Percentiles rank a stretch among this genome's conserved stretches.
These are phyloP conservation scores for Nineta flava DNA, from an alignment of 2,888 invertebrate genomes.

Conservation along the genomic window DNA sequence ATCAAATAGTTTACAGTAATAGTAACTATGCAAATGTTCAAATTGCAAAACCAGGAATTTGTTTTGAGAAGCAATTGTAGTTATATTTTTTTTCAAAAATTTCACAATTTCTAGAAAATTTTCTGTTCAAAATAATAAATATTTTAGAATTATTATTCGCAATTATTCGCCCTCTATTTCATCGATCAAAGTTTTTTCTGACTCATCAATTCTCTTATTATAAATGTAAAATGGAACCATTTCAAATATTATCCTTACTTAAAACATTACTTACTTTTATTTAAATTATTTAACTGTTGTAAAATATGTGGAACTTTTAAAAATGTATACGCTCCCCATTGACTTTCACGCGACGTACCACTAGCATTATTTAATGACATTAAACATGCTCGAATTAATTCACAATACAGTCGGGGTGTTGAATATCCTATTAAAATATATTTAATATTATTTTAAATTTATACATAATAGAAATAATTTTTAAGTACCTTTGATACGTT, in stretches of 20 bases:
- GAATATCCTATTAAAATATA: slow-evolving; percentile 37
- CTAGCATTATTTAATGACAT: slow-evolving; percentile 79
- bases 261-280: slow-evolving; percentile 27
- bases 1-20: too few species aligned
- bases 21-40: too few species aligned
- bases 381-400: slow-evolving; percentile 77
- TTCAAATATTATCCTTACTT: neutral
- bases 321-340: slow-evolving; percentile 90
- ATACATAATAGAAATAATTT: neutral
- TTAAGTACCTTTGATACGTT: slow-evolving; percentile 51
- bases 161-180: too few species aligned
- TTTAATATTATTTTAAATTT: neutral
- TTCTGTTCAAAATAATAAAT: too few species aligned
- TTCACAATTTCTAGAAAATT: too few species aligned
- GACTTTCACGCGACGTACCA: slow-evolving; percentile 68
- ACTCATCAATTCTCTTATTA: too few species aligned
- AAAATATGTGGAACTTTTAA: slow-evolving; percentile 77
- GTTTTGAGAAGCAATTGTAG: too few species aligned
- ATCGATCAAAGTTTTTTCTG: too few species aligned
- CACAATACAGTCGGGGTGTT: slow-evolving; percentile 69
- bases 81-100: too few species aligned
- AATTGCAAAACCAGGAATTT: too few species aligned
- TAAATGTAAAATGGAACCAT: too few species aligned
- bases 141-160: too few species aligned
- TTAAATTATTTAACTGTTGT: slow-evolving; percentile 44